A percentile compares a stretch with the other conserved stretches of the same genome.
These are phyloP conservation scores for Watsonalla binaria DNA, from an alignment of 2,888 invertebrate species.

Conservation along the genomic window DNA sequence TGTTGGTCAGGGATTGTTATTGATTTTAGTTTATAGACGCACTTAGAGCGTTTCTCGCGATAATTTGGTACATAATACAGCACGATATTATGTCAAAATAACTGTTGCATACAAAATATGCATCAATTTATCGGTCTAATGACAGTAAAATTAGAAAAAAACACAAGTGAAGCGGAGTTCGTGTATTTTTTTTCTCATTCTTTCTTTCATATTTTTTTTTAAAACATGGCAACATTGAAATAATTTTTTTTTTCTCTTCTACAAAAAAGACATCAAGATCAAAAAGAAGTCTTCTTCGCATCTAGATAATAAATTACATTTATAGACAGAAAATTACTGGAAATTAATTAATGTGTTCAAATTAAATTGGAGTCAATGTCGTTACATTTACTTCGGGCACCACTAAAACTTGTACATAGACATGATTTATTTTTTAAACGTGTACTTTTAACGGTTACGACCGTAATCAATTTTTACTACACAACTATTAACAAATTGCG, in stretches of 20 bases:
- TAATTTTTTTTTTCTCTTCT: background rate
- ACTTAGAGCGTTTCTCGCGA: conserved; percentile 62
- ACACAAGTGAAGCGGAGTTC: conserved; percentile 75
- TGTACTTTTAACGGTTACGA: too few species aligned
- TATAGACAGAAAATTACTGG: too few species aligned
- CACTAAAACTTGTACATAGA: too few species aligned
- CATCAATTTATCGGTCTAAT: conserved; percentile 74
- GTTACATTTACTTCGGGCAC: too few species aligned
- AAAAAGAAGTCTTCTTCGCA: too few species aligned
- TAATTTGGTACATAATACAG: conserved; percentile 71
- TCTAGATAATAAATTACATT: too few species aligned
- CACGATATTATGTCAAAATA: conserved; percentile 66
- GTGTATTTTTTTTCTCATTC: conserved; percentile 68
- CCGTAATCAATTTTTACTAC: too few species aligned
- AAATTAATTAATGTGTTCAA: too few species aligned
- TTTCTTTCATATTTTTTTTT: conserved; percentile 34
- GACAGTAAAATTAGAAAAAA: conserved; percentile 78
- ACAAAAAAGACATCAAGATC: too few species aligned
- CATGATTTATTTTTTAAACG: too few species aligned
- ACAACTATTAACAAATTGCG: too few species aligned
- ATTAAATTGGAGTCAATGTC: too few species aligned
- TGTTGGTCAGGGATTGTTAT: conserved; percentile 77
- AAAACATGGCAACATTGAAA: background rate
- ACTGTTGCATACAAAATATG: conserved; percentile 76
- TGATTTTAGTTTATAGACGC: conserved; percentile 75